Evolutionary conservation across 2,113 vertebrate genomes (phyloP).

Genomic region (Saguinus imperator): DNA sequence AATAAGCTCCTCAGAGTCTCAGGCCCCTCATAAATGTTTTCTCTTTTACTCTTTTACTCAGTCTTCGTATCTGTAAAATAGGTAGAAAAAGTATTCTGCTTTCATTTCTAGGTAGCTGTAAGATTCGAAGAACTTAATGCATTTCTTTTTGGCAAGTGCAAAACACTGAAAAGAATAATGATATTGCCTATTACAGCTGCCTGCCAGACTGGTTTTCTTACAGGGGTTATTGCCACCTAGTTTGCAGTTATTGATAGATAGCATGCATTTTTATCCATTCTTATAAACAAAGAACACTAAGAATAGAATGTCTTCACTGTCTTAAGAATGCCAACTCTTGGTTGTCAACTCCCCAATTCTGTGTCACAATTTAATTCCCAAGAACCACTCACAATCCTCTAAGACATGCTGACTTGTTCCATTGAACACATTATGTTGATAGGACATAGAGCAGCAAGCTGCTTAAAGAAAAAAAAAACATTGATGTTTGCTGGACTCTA

Average conservation of each 20-base stretch:
- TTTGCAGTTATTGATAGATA: background rate
- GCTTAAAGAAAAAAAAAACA: background rate
- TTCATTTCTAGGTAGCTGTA: background rate
- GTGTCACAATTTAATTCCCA: background rate
- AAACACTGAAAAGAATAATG: background rate
- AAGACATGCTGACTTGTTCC: background rate
- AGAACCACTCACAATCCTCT: background rate
- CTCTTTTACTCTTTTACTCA: background rate
- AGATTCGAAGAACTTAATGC: background rate
- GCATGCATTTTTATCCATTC: background rate
- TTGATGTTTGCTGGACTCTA: background rate
- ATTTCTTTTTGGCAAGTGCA: background rate
- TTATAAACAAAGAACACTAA: background rate
- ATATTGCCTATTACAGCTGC: background rate
- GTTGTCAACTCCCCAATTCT: background rate
- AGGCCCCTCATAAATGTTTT: background rate
- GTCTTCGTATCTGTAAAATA: background rate
- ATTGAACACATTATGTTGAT: background rate
- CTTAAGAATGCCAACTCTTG: background rate
- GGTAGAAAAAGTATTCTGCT: background rate
- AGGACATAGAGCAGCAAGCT: background rate
- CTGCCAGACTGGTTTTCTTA: background rate
- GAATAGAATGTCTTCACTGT: background rate
- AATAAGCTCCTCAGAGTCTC: background rate
- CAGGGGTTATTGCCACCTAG: background rate